Evolutionary conservation across 1,140 invertebrate species (phyloP).

Genomic region (Glomeris maerens): DNA sequence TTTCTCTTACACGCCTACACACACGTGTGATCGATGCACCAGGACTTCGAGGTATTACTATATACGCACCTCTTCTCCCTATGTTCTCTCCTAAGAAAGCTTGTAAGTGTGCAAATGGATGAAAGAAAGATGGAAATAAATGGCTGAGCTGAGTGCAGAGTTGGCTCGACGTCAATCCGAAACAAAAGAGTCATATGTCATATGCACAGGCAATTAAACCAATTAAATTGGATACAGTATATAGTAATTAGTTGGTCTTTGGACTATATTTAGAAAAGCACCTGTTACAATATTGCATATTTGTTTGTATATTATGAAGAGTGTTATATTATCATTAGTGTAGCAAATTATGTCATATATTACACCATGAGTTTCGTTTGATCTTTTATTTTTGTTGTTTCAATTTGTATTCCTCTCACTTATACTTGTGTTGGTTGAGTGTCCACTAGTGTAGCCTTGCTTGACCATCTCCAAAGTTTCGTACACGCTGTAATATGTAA

Average conservation of each 20-base stretch:
- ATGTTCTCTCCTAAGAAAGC: too few species aligned
- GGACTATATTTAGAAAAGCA: too few species aligned
- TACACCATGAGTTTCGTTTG: not conserved
- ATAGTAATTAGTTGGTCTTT: too few species aligned
- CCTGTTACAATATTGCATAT: too few species aligned
- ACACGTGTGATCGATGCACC: slow-evolving; percentile 18
- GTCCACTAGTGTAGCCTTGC: not conserved
- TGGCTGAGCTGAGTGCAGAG: too few species aligned
- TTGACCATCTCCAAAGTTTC: slow-evolving; percentile 28
- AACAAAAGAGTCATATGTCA: too few species aligned
- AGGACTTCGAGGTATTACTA: slow-evolving; percentile 53
- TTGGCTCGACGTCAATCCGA: too few species aligned
- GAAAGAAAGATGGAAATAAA: too few species aligned
- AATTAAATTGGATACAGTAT: too few species aligned
- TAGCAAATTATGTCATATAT: slow-evolving; percentile 34
- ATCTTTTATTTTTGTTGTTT: not conserved
- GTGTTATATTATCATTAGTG: slow-evolving; percentile 41
- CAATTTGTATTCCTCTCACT: not conserved
- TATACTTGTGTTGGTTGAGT: not conserved
- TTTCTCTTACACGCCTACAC: slow-evolving; percentile 36
- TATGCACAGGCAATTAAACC: too few species aligned
- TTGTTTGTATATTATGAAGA: too few species aligned
- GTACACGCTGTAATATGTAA: not conserved
- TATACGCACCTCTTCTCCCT: not conserved
- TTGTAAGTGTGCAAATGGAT: too few species aligned